These are phyloP conservation scores for Acipenser ruthenus DNA, from an alignment of 2,797 vertebrate genomes.

Conservation along the genomic window DNA sequence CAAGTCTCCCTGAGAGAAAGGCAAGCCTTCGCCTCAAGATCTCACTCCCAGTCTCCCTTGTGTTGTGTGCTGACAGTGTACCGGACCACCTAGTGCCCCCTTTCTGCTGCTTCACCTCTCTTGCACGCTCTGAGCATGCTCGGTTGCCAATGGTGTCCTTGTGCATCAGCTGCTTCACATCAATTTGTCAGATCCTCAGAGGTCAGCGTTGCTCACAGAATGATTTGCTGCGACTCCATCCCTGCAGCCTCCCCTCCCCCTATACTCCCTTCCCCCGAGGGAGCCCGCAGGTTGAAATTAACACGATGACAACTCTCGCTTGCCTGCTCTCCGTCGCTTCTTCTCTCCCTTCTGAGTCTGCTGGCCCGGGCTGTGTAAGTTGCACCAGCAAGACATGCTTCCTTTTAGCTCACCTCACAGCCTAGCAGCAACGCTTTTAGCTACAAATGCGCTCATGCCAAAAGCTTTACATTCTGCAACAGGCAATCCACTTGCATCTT, in stretches of 20 bases:
- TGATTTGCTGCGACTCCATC: conserved; percentile 37
- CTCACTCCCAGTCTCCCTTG: conserved; percentile 4
- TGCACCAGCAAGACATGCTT: background rate
- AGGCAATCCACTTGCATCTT: background rate
- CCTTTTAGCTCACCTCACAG: background rate
- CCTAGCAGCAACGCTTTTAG: background rate
- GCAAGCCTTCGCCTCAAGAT: conserved; percentile 8
- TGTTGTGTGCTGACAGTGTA: conserved; percentile 6
- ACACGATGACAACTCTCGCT: conserved; percentile 13
- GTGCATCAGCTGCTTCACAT: conserved; percentile 43
- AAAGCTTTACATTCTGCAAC: background rate
- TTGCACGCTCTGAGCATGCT: conserved; percentile 41
- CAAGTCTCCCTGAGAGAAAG: conserved; percentile 3
- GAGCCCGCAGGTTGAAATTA: conserved; percentile 25
- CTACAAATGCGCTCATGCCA: background rate
- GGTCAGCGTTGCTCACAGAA: conserved; percentile 41
- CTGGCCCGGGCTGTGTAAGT: too few relatives aligned
- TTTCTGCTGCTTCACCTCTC: conserved; percentile 3
- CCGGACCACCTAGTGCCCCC: conserved; percentile 17
- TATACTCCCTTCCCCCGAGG: conserved; percentile 1
- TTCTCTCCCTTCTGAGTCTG: too few relatives aligned
- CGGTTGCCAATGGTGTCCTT: conserved; percentile 34
- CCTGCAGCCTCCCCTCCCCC: conserved; percentile 30
- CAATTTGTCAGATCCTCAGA: conserved; percentile 47
- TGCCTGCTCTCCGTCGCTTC: background rate